Evolutionary conservation across 2,888 invertebrate species (phyloP).

Genomic region (Nysson spinosus): DNA sequence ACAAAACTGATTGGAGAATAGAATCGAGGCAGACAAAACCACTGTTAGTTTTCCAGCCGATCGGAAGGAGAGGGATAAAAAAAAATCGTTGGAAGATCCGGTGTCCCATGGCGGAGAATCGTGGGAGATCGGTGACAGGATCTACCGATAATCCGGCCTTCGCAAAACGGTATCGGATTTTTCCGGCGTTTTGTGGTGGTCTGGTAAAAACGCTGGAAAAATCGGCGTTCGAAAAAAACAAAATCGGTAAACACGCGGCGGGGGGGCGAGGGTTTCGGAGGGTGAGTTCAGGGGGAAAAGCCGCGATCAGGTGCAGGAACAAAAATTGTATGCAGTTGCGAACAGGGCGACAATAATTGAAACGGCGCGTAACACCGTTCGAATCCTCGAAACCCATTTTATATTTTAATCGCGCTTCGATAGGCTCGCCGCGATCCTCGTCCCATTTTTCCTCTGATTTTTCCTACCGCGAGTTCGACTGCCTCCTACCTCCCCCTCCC

Average conservation of each 20-base stretch:
- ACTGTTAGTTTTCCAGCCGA: too few relatives aligned
- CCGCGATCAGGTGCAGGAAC: slow-evolving; percentile 63
- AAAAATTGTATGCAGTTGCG: slow-evolving; percentile 68
- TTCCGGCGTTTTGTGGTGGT: slow-evolving; percentile 64
- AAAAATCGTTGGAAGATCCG: neutral
- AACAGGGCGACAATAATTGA: slow-evolving; percentile 71
- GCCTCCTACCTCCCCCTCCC: neutral
- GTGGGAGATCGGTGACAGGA: slow-evolving; percentile 56
- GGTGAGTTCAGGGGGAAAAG: slow-evolving; percentile 56
- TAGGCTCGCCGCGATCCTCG: slow-evolving; percentile 55
- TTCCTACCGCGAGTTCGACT: slow-evolving; percentile 18
- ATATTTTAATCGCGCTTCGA: slow-evolving; percentile 73
- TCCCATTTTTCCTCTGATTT: slow-evolving; percentile 28
- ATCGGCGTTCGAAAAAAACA: slow-evolving; percentile 52
- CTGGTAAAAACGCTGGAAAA: slow-evolving; percentile 59
- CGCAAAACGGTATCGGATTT: slow-evolving; percentile 73
- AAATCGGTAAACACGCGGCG: slow-evolving; percentile 40
- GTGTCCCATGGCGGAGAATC: neutral
- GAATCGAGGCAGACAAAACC: too few relatives aligned
- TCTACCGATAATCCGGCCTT: slow-evolving; percentile 65
- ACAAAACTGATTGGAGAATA: too few relatives aligned
- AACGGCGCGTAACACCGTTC: slow-evolving; percentile 73
- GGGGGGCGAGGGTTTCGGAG: neutral
- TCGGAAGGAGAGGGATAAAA: neutral
- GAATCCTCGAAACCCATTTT: slow-evolving; percentile 73